phyloP scores from a whole-genome alignment of 2,113 vertebrate species.

The Acanthochromis polyacanthus region DNA sequence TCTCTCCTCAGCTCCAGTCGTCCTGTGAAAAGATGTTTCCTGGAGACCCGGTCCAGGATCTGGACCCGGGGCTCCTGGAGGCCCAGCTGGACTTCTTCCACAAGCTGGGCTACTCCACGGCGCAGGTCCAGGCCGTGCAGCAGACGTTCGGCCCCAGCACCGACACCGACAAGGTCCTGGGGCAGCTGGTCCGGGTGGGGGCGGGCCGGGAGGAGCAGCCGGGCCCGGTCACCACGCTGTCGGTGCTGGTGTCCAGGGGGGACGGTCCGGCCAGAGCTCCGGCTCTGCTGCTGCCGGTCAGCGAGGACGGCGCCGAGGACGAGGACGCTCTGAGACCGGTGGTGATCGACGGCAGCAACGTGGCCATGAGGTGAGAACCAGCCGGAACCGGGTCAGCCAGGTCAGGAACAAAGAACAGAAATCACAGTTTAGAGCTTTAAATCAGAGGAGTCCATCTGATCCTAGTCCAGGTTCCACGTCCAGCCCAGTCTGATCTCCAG shows the following conservation, averaged over 20 bases:
- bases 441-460: too few species aligned
- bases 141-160: slow-evolving; percentile 87
- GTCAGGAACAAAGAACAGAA: too few species aligned
- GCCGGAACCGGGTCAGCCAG: background rate
- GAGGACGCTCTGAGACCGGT: slow-evolving; percentile 87
- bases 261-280: slow-evolving; percentile 53
- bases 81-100: slow-evolving; percentile 93
- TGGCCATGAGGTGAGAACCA: slow-evolving; percentile 93
- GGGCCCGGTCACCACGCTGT: slow-evolving; percentile 62
- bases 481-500: too few species aligned
- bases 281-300: slow-evolving; percentile 44
- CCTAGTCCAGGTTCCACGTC: too few species aligned
- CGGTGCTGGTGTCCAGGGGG: slow-evolving; percentile 79
- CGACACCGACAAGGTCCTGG: slow-evolving; percentile 91
- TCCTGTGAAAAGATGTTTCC: slow-evolving; percentile 57
- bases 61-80: slow-evolving; percentile 47
- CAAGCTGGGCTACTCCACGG: slow-evolving; percentile 92
- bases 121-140: slow-evolving; percentile 87
- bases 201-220: slow-evolving; percentile 54
- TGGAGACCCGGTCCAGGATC: background rate
- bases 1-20: background rate
- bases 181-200: slow-evolving; percentile 88
- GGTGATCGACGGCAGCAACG: slow-evolving; percentile 96
- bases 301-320: slow-evolving; percentile 63
- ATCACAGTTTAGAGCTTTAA: too few species aligned